Percentiles rank a stretch among this genome's conserved stretches.
Conservation (phyloP, 1,140 invertebrate species). For the Nasonia longicornis region DNA sequence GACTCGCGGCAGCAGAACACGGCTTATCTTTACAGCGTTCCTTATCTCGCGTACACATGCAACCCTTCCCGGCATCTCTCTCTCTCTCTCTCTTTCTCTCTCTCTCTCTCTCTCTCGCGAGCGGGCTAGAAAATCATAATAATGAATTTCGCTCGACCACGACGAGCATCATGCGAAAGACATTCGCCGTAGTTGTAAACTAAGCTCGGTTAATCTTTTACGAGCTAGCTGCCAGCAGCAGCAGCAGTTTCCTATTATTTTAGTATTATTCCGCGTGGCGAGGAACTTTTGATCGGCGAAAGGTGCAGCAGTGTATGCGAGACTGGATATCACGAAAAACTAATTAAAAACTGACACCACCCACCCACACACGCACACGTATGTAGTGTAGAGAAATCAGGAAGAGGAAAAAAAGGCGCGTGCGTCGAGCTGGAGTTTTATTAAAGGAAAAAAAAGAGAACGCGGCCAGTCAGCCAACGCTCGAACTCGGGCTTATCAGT, state of each 20-base stretch:
- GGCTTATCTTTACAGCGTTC: slow-evolving; percentile 43
- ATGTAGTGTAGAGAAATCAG: neutral
- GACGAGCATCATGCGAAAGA: slow-evolving; percentile 34
- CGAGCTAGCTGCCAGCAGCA: neutral
- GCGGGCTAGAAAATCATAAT: slow-evolving; percentile 39
- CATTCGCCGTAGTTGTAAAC: slow-evolving; percentile 41
- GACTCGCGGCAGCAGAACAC: slow-evolving; percentile 6
- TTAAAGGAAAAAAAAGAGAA: slow-evolving; percentile 36
- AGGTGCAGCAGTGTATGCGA: too few species aligned
- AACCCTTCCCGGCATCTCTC: slow-evolving; percentile 36
- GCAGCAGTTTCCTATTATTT: slow-evolving; percentile 43
- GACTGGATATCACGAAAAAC: neutral
- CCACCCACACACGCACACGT: neutral
- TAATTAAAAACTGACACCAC: neutral
- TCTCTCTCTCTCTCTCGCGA: too few species aligned
- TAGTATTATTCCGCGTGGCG: slow-evolving; percentile 44
- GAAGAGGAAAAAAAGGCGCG: neutral
- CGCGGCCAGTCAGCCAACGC: neutral
- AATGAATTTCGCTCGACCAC: slow-evolving; percentile 35
- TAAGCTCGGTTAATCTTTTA: slow-evolving; percentile 43
- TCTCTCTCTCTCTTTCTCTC: neutral
- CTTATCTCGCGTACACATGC: slow-evolving; percentile 41
- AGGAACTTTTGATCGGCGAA: slow-evolving; percentile 25
- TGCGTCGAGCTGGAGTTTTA: slow-evolving; percentile 39
- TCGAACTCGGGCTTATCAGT: slow-evolving; percentile 62